These are phyloP conservation scores for Notarius lentiginosus DNA, from an alignment of 2,113 vertebrate species.

Conservation along the genomic window DNA sequence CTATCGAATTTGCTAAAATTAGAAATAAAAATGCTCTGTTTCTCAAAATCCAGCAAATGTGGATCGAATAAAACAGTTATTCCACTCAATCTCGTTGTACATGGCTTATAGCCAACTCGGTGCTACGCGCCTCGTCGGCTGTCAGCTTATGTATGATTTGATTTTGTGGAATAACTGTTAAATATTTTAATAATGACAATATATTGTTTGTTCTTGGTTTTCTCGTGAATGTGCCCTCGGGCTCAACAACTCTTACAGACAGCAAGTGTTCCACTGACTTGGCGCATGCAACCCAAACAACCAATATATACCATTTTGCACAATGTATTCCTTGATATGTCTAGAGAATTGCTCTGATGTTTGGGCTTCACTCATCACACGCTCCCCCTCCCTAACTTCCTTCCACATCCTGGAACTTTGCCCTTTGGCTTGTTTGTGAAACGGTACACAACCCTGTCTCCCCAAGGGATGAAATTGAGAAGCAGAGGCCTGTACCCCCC, in stretches of 20 bases:
- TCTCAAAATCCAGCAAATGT: too few relatives aligned
- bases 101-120: too few relatives aligned
- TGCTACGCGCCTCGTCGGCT: too few relatives aligned
- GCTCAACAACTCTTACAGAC: neutral
- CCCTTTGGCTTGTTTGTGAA: slow-evolving; percentile 53
- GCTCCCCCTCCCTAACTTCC: slow-evolving; percentile 13
- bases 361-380: slow-evolving; percentile 47
- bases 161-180: too few relatives aligned
- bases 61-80: too few relatives aligned
- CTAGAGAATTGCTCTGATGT: slow-evolving; percentile 41
- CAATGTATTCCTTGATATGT: slow-evolving; percentile 7
- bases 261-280: neutral
- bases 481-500: slow-evolving; percentile 29
- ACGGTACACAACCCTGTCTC: slow-evolving; percentile 49
- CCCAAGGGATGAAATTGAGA: slow-evolving; percentile 50
- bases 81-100: too few relatives aligned
- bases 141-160: too few relatives aligned
- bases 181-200: too few relatives aligned
- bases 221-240: neutral
- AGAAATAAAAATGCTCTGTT: too few relatives aligned
- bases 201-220: neutral
- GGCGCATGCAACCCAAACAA: neutral
- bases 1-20: too few relatives aligned
- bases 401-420: slow-evolving; percentile 46
- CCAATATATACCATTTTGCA: slow-evolving; percentile 2